Conservation (phyloP, 2,888 invertebrate genomes). For the Drosophila nr. medialis region DNA sequence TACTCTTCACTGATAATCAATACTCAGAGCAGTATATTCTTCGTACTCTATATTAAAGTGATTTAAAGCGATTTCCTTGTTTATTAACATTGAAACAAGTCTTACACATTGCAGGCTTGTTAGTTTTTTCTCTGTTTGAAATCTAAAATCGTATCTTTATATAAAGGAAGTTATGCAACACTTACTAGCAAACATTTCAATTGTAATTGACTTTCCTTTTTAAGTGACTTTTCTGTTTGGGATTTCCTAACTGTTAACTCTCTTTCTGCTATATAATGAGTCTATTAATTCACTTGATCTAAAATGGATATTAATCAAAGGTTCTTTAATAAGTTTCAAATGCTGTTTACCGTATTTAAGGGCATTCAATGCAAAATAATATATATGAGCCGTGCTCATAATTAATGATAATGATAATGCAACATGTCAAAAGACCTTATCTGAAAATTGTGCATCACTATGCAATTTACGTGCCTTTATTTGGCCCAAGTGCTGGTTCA, state of each 20-base stretch:
- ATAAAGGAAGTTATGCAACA: background rate
- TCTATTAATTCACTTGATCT: background rate
- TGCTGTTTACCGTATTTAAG: background rate
- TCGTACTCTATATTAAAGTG: background rate
- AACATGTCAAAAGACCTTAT: slow-evolving; percentile 8
- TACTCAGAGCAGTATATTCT: background rate
- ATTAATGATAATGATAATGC: slow-evolving; percentile 1
- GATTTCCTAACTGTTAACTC: background rate
- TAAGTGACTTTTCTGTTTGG: background rate
- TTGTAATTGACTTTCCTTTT: background rate
- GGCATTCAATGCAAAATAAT: background rate
- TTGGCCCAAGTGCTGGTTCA: slow-evolving; percentile 28
- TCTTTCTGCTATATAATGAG: background rate
- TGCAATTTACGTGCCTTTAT: slow-evolving; percentile 20
- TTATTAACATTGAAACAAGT: background rate
- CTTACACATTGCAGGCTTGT: too few relatives aligned
- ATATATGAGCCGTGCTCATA: background rate
- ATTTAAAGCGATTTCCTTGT: background rate
- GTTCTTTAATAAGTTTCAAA: background rate
- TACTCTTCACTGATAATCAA: background rate
- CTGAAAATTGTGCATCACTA: slow-evolving; percentile 12
- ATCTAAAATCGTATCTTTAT: background rate
- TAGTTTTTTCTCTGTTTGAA: background rate
- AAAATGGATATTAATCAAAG: background rate
- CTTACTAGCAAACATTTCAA: background rate